Evolutionary conservation across 2,888 invertebrate species (phyloP).

Genomic region (Dendrolimus pini): DNA sequence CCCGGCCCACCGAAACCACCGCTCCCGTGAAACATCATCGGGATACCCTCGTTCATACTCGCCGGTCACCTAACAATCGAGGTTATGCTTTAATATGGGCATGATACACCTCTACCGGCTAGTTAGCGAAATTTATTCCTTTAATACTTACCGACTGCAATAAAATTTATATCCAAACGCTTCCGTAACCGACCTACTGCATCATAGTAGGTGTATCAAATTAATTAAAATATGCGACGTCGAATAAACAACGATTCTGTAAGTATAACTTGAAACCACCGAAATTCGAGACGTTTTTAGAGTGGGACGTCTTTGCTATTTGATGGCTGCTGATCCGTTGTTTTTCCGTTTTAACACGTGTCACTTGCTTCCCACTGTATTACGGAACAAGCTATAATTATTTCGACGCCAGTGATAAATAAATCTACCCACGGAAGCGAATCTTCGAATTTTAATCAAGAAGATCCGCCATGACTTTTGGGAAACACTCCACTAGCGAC

Average conservation of each 20-base stretch:
- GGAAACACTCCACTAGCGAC: slow-evolving; percentile 52
- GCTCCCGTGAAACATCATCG: slow-evolving; percentile 57
- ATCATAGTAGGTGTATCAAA: slow-evolving; percentile 58
- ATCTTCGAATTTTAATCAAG: slow-evolving; percentile 62
- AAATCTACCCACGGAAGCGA: slow-evolving; percentile 71
- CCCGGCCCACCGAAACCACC: slow-evolving; percentile 47
- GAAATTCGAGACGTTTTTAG: slow-evolving; percentile 65
- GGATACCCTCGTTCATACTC: slow-evolving; percentile 59
- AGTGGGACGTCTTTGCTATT: slow-evolving; percentile 42
- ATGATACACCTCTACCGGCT: slow-evolving; percentile 10
- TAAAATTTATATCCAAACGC: slow-evolving; percentile 23
- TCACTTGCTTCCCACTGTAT: slow-evolving; percentile 49
- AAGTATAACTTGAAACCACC: slow-evolving; percentile 44
- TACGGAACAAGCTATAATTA: slow-evolving; percentile 49
- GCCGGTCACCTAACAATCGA: slow-evolving; percentile 8
- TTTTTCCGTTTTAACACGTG: slow-evolving; percentile 36
- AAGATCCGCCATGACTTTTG: slow-evolving; percentile 72
- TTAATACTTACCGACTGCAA: slow-evolving; percentile 46
- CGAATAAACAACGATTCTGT: slow-evolving; percentile 45
- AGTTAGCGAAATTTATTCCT: slow-evolving; percentile 13
- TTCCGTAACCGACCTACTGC: slow-evolving; percentile 49
- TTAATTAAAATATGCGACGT: slow-evolving; percentile 47
- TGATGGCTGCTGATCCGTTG: slow-evolving; percentile 36
- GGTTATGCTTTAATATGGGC: slow-evolving; percentile 11
- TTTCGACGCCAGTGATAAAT: slow-evolving; percentile 55